Evolutionary conservation across 2,888 invertebrate species (phyloP).

Genomic region (Hemistola chrysoprasaria): DNA sequence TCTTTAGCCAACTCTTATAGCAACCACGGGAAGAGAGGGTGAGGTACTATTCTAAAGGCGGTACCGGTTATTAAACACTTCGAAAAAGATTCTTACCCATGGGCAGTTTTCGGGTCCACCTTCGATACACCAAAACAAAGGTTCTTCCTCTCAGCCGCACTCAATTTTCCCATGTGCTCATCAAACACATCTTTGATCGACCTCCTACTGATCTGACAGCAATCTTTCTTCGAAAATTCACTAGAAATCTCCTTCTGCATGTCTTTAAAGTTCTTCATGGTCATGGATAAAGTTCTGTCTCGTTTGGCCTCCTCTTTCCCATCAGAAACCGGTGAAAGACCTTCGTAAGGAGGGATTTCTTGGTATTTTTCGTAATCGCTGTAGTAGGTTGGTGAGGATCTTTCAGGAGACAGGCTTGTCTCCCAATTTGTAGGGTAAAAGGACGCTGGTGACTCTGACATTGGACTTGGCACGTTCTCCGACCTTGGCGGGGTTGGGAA

Average conservation of each 20-base stretch:
- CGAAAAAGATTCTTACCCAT: constrained; percentile 49
- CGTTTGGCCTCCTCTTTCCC: constrained; percentile 32
- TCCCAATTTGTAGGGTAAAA: constrained; percentile 50
- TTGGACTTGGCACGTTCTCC: constrained; percentile 54
- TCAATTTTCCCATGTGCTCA: constrained; percentile 48
- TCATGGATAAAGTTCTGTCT: constrained; percentile 45
- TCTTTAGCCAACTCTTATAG: too few relatives aligned
- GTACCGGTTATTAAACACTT: background rate
- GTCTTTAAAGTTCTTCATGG: constrained; percentile 66
- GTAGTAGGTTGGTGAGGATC: constrained; percentile 51
- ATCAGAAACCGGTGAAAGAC: constrained; percentile 28
- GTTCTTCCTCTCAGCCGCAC: constrained; percentile 43
- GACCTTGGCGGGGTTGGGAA: constrained; percentile 63
- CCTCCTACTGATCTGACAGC: constrained; percentile 51
- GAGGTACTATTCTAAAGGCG: too few relatives aligned
- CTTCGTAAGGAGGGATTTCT: constrained; percentile 46
- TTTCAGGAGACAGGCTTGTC: constrained; percentile 50
- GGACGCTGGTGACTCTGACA: constrained; percentile 45
- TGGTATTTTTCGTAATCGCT: constrained; percentile 63
- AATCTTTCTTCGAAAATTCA: constrained; percentile 56
- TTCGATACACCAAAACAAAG: constrained; percentile 54
- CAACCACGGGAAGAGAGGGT: too few relatives aligned
- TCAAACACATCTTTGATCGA: constrained; percentile 53
- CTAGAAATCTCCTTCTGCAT: constrained; percentile 58
- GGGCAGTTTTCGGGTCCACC: constrained; percentile 52